These are phyloP conservation scores for Stomorhina lunata DNA, from an alignment of 2,888 invertebrate genomes.

Conservation along the genomic window DNA sequence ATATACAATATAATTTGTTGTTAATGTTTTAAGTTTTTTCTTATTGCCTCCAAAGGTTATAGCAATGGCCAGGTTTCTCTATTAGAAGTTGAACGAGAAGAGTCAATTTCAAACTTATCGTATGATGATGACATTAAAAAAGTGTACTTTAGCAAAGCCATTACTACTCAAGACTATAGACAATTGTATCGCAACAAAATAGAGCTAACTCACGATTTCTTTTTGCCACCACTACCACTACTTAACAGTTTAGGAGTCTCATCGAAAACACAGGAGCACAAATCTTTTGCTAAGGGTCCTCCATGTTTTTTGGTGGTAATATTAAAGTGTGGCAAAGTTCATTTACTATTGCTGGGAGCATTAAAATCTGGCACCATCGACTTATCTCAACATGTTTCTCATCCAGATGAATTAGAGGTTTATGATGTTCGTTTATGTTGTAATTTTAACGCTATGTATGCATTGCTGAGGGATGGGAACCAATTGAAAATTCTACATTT, in stretches of 20 bases:
- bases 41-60: too few species aligned
- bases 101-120: constrained; percentile 85
- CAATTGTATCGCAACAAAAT: constrained; percentile 70
- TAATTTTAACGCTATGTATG: constrained; percentile 86
- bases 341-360: constrained; percentile 91
- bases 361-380: constrained; percentile 88
- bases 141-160: constrained; percentile 85
- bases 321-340: constrained; percentile 86
- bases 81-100: constrained; percentile 92
- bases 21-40: too few species aligned
- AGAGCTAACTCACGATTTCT: constrained; percentile 80
- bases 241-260: constrained; percentile 82
- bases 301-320: constrained; percentile 90
- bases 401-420: constrained; percentile 82
- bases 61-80: constrained; percentile 86
- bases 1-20: background rate
- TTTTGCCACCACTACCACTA: constrained; percentile 82
- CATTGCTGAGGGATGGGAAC: constrained; percentile 82
- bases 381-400: constrained; percentile 82
- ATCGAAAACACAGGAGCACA: constrained; percentile 81
- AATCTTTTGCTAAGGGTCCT: constrained; percentile 82
- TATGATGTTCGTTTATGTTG: constrained; percentile 86
- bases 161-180: constrained; percentile 72
- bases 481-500: constrained; percentile 83
- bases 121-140: constrained; percentile 85